Evolutionary conservation across 2,797 vertebrate species (phyloP).

Genomic region (Gobio occitaniae): DNA sequence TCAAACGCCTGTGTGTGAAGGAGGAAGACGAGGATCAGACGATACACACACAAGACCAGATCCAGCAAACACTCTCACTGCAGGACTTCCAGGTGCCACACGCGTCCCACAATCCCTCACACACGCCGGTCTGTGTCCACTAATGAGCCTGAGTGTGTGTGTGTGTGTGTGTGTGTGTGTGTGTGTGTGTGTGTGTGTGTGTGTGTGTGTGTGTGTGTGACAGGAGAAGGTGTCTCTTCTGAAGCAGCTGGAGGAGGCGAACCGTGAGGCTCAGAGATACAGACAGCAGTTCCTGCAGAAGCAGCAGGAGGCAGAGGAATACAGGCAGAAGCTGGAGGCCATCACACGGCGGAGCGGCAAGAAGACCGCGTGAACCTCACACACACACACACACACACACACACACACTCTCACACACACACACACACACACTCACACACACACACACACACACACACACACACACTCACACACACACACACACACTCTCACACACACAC

Average conservation of each 20-base stretch:
- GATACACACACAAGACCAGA: constrained; percentile 69
- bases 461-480: background rate
- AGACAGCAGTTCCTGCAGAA: constrained; percentile 88
- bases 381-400: background rate
- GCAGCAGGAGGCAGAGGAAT: constrained; percentile 88
- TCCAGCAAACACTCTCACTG: background rate
- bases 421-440: background rate
- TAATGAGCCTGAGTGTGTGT: background rate
- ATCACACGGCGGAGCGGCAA: constrained; percentile 86
- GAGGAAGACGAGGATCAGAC: constrained; percentile 83
- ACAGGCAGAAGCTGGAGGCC: constrained; percentile 88
- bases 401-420: constrained; percentile 2
- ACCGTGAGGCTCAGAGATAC: constrained; percentile 88
- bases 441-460: background rate
- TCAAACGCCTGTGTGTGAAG: constrained; percentile 85
- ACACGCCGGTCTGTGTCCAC: background rate
- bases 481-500: too few species aligned
- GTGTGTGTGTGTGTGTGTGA: constrained; percentile 36
- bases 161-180: constrained; percentile 4
- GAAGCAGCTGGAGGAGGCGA: constrained; percentile 90
- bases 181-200: background rate
- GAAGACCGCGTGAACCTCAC: constrained; percentile 80
- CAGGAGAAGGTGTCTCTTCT: constrained; percentile 89
- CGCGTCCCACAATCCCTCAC: background rate
- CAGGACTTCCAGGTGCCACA: background rate